A percentile compares a stretch with the other conserved stretches of the same genome.
These are phyloP conservation scores for Marmota monax DNA, from an alignment of 2,113 vertebrate genomes.

Conservation along the genomic window DNA sequence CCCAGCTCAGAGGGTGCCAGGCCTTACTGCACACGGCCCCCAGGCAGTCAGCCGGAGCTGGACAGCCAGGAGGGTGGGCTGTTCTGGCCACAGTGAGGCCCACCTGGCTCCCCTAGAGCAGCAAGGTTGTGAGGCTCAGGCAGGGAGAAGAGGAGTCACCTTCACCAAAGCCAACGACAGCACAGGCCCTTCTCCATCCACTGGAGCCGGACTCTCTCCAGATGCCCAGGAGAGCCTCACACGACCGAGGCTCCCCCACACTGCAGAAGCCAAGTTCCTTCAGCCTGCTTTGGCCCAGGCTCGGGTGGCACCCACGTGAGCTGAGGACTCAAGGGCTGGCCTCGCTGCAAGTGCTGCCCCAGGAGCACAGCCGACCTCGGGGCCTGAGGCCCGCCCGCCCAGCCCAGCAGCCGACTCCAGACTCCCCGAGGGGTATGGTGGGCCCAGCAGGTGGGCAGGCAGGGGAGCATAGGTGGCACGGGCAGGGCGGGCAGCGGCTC, in stretches of 20 bases:
- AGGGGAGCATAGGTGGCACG: background rate
- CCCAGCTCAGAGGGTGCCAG: fast-evolving
- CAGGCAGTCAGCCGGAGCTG: background rate
- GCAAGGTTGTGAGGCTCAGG: background rate
- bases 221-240: background rate
- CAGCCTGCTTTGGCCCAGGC: no score
- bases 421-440: background rate
- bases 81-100: background rate
- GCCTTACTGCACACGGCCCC: background rate
- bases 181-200: no score
- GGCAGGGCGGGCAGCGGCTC: background rate
- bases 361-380: background rate
- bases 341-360: fast-evolving
- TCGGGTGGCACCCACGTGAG: fast-evolving
- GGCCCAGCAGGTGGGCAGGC: no score
- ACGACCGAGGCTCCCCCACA: fast-evolving
- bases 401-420: background rate
- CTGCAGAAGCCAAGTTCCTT: background rate
- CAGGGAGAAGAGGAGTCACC: background rate
- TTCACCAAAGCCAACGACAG: background rate
- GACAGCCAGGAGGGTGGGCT: no score
- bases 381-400: background rate
- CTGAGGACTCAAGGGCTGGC: background rate
- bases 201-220: background rate
- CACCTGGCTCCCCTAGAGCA: background rate